Evolutionary conservation across 1,140 invertebrate genomes (phyloP).

Genomic region (Coelopa frigida): DNA sequence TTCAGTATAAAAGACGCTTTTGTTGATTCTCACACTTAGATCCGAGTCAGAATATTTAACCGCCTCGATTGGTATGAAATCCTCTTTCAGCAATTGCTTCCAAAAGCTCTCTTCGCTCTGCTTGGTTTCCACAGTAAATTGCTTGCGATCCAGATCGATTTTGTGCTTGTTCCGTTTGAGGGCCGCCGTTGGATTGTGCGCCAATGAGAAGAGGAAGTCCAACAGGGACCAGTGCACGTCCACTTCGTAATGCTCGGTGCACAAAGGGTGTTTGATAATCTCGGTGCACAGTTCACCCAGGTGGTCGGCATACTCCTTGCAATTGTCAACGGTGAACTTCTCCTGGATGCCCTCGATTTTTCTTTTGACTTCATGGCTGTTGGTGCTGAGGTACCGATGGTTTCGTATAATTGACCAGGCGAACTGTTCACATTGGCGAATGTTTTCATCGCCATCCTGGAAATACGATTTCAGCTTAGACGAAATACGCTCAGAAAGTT

Average conservation of each 20-base stretch:
- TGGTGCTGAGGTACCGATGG: conserved; percentile 21
- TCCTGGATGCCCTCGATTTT: conserved; percentile 25
- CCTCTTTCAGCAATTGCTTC: conserved; percentile 18
- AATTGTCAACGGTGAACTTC: conserved; percentile 27
- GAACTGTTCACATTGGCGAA: conserved; percentile 14
- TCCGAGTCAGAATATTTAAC: conserved; percentile 12
- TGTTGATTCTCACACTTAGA: conserved; percentile 14
- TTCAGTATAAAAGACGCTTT: background rate
- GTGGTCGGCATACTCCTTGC: conserved; percentile 17
- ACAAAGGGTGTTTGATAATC: conserved; percentile 19
- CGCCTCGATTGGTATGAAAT: conserved; percentile 13
- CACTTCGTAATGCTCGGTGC: conserved; percentile 17
- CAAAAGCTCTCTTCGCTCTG: conserved; percentile 15
- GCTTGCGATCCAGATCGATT: conserved; percentile 1
- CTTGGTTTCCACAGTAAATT: background rate
- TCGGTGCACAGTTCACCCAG: conserved; percentile 17
- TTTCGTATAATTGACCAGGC: conserved; percentile 21
- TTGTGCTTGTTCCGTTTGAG: conserved; percentile 19
- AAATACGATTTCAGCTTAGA: too few relatives aligned
- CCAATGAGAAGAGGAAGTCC: conserved; percentile 28
- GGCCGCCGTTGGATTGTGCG: conserved; percentile 27
- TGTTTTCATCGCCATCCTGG: conserved; percentile 14
- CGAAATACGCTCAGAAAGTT: too few relatives aligned
- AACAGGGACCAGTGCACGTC: conserved; percentile 31
- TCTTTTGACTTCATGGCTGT: conserved; percentile 21